Base-by-base conservation (phyloP, 2,113 vertebrate genomes). In the Setophaga petechia region DNA sequence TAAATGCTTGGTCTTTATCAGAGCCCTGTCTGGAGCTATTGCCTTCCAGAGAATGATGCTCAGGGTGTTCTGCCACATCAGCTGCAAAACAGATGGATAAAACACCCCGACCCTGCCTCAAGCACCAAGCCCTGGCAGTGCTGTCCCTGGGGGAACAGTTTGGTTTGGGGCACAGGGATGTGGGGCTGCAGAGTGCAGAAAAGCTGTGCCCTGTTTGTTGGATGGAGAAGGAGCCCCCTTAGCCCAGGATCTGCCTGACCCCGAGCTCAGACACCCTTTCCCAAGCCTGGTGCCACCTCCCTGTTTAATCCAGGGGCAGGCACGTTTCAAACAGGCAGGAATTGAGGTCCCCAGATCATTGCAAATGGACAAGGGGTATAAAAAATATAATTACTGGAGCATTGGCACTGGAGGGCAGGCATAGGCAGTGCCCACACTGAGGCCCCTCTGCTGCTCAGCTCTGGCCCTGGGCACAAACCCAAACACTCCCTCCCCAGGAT, bases 21-120 rank as follows among this genome's bases (percentile, higher is more conserved):
- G 83, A 93, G 82, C 66, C 68, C 79, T 93, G 88, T 84, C 83
- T 85, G 72, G 37, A 95, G 66, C 43, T 67, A 37, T 55, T 65
- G 46, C 80, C 23, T 90, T 95, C 24, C 85, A 28, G 43, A 84
- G 43, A 65, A 68, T 2, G 75, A 78, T 72, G 67, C n/a, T 84
- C 17, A 14, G 0, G 0, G 24, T 46, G 58, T 59, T 87, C 58
- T 91, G 65, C 55, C 43, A 39, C 58, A 62, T 79, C 63, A 52
- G 15, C 43, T 18, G 46, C 65, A 28, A 19, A 84, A 31, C 73
- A 62, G 59, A 18, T 0, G 0, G 15, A 41, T 22, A 20, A 52
- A 93, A n/a, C 66, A 17, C 44, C 37, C 35, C 0, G 0, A 20
- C 7, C 54, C 39, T 61, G n/a, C 41, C 17, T 51, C 71, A 15